These are phyloP conservation scores for Tachyglossus aculeatus DNA, from an alignment of 2,797 vertebrate genomes.

Conservation along the genomic window DNA sequence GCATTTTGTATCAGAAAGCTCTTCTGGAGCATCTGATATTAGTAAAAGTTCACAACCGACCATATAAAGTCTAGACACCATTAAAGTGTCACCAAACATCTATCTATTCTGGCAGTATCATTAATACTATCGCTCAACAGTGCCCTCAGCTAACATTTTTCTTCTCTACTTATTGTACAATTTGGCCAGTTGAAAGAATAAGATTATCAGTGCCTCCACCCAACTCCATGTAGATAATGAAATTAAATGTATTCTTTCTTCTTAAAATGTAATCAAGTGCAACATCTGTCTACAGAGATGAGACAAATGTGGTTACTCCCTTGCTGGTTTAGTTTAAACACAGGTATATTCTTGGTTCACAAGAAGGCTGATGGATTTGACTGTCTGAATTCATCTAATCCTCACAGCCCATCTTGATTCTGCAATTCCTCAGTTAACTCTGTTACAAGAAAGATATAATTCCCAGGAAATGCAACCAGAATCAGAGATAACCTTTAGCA, in stretches of 20 bases:
- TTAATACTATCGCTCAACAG: constrained; percentile 15
- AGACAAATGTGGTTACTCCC: background rate
- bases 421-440: accelerated
- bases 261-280: constrained; percentile 58
- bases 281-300: constrained; percentile 29
- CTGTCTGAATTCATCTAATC: background rate
- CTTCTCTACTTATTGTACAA: background rate
- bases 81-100: constrained; percentile 1
- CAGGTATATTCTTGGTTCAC: background rate
- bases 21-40: too few relatives aligned
- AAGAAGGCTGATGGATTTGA: background rate
- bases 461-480: background rate
- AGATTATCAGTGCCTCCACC: constrained; percentile 31
- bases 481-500: too few relatives aligned
- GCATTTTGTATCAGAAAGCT: too few relatives aligned
- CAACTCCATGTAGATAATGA: constrained; percentile 38
- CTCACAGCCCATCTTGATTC: background rate
- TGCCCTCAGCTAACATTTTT: constrained; percentile 9
- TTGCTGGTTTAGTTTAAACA: constrained; percentile 1
- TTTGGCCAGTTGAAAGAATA: constrained; percentile 22
- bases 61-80: too few relatives aligned
- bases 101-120: background rate
- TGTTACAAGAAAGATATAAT: background rate
- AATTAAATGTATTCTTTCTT: constrained; percentile 47
- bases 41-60: too few relatives aligned